These are phyloP conservation scores for Etia nguti DNA, from an alignment of 2,113 vertebrate species.

Conservation along the genomic window DNA sequence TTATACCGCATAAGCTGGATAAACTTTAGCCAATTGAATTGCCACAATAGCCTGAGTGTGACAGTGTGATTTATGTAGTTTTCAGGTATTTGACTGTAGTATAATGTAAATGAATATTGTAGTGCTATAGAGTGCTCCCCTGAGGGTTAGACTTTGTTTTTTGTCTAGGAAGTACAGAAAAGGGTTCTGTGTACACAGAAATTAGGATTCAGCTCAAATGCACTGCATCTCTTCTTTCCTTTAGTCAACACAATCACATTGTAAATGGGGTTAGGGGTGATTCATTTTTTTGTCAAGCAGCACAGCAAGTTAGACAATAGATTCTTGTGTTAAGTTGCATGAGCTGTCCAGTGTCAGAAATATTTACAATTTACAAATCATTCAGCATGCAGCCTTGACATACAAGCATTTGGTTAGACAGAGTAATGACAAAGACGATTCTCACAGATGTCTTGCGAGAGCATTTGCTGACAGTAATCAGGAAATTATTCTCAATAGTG, in stretches of 20 bases:
- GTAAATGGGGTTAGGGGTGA: not conserved
- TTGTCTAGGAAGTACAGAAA: slow-evolving; percentile 14
- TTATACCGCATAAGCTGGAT: slow-evolving; percentile 38
- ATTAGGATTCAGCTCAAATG: slow-evolving; percentile 11
- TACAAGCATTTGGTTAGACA: not conserved
- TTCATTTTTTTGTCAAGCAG: not conserved
- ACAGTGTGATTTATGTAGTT: slow-evolving; percentile 60
- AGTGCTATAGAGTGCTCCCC: not conserved
- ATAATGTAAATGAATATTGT: slow-evolving; percentile 56
- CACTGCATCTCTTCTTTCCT: not conserved
- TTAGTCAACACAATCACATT: not conserved
- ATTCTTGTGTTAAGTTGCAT: not conserved
- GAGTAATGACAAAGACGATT: not conserved
- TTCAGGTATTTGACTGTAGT: slow-evolving; percentile 35
- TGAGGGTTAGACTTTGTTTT: slow-evolving; percentile 14
- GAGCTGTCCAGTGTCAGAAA: not conserved
- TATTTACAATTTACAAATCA: not conserved
- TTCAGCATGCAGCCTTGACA: not conserved
- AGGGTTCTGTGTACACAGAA: not conserved
- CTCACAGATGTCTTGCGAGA: not conserved
- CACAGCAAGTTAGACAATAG: not conserved
- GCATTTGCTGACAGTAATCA: not conserved
- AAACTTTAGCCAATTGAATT: slow-evolving; percentile 50
- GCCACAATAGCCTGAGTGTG: slow-evolving; percentile 27
- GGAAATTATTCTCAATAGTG: not conserved